phyloP scores from a whole-genome alignment of 2,888 invertebrate species.

The Bhutanitis thaidina region DNA sequence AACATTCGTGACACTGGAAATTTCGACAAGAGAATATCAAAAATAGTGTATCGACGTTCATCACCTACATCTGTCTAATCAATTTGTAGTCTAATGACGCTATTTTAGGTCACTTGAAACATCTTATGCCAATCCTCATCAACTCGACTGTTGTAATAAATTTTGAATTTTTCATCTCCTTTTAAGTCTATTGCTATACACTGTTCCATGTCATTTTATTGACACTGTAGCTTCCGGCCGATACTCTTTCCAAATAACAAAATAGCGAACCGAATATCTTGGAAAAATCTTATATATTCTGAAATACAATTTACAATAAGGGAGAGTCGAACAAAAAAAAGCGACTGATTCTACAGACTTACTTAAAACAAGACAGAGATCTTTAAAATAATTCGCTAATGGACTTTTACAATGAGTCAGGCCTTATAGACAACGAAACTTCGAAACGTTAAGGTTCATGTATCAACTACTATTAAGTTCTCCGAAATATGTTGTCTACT shows the following conservation, averaged over 20 bases:
- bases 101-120: conserved; percentile 65
- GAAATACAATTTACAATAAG: conserved; percentile 26
- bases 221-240: conserved; percentile 6
- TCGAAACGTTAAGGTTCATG: neutral
- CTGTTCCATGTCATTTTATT: neutral
- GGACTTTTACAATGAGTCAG: conserved; percentile 39
- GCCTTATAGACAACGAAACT: conserved; percentile 28
- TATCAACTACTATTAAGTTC: too few relatives aligned
- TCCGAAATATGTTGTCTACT: conserved; percentile 1
- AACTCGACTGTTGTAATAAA: conserved; percentile 57
- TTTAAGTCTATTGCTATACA: conserved; percentile 12
- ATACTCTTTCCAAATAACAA: neutral
- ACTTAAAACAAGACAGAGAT: conserved; percentile 47
- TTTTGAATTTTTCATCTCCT: conserved; percentile 43
- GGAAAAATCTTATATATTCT: neutral
- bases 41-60: conserved; percentile 75
- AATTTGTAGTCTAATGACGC: conserved; percentile 65
- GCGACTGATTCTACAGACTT: conserved; percentile 42
- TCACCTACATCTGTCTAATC: conserved; percentile 70
- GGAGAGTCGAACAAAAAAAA: conserved; percentile 42
- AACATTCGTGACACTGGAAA: conserved; percentile 69
- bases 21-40: conserved; percentile 80
- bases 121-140: conserved; percentile 55
- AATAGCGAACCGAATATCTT: neutral
- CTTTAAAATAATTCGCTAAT: conserved; percentile 60